Conservation (phyloP, 2,113 vertebrate species). For the Myrmecophaga tridactyla region DNA sequence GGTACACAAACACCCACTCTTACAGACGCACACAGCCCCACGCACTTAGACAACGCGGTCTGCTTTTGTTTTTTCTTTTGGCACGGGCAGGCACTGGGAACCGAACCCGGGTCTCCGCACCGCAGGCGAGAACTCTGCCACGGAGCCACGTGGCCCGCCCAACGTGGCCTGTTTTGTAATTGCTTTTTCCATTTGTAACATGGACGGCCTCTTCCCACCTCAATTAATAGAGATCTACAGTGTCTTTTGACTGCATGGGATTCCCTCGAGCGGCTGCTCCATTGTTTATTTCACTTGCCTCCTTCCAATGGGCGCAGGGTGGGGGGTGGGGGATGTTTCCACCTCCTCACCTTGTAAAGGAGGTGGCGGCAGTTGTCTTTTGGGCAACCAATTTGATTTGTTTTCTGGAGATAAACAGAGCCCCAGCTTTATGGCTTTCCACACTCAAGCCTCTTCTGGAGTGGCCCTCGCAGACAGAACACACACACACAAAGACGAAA, state of each 20-base stretch:
- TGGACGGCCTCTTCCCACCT: rapidly evolving
- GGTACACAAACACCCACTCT: neutral
- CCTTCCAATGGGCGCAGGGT: neutral
- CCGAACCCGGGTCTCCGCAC: too few relatives aligned
- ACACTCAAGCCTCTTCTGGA: neutral
- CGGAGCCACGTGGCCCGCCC: too few relatives aligned
- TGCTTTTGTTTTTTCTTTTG: rapidly evolving
- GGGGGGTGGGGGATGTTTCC: rapidly evolving
- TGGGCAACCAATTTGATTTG: neutral
- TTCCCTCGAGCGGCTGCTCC: rapidly evolving
- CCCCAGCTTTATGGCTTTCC: neutral
- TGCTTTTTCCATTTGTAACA: rapidly evolving
- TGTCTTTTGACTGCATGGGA: neutral
- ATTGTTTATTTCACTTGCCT: neutral
- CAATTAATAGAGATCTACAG: rapidly evolving
- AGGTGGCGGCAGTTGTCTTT: rapidly evolving
- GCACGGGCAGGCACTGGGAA: too few relatives aligned
- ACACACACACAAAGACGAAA: neutral
- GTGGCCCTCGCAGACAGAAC: neutral
- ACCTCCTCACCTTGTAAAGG: neutral
- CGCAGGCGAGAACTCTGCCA: too few relatives aligned
- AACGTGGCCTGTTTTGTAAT: rapidly evolving
- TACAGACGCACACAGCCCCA: neutral
- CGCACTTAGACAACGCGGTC: rapidly evolving
- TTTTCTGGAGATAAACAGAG: neutral